phyloP scores from a whole-genome alignment of 2,113 vertebrate genomes.

The Plecotus auritus region DNA sequence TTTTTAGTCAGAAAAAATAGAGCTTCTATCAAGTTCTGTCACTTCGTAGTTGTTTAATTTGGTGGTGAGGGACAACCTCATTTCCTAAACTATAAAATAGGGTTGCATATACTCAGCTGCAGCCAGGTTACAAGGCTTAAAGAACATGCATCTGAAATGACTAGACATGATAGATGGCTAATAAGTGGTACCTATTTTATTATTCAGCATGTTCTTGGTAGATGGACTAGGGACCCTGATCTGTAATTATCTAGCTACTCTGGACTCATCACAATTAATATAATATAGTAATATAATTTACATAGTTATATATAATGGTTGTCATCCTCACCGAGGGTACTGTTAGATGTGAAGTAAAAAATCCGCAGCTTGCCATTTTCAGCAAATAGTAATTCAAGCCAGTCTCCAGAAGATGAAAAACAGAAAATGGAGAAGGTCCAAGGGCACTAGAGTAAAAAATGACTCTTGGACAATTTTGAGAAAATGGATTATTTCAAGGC shows the following conservation, averaged over 20 bases:
- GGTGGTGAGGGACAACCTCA: not conserved
- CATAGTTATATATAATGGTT: conserved; percentile 31
- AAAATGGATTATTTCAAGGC: not conserved
- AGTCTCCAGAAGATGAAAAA: not conserved
- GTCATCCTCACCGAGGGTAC: not conserved
- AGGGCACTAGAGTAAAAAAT: not conserved
- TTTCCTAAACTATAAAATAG: not conserved
- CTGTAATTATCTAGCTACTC: conserved; percentile 22
- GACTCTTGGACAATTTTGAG: conserved; percentile 11
- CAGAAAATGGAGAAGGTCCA: not conserved
- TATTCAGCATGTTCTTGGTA: not conserved
- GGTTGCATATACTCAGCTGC: not conserved
- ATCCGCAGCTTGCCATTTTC: conserved; percentile 5
- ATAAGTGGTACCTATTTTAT: conserved; percentile 17
- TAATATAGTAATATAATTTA: conserved; percentile 13
- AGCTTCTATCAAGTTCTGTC: not conserved
- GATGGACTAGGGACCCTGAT: not conserved
- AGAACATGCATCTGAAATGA: not conserved
- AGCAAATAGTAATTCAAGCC: not conserved
- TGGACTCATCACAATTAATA: not conserved
- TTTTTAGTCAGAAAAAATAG: not conserved
- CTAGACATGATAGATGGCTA: not conserved
- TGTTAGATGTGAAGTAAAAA: conserved; percentile 38
- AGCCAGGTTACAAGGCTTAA: not conserved
- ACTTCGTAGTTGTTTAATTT: not conserved